Conservation (phyloP, 2,888 invertebrate species). For the Apamea sordens region DNA sequence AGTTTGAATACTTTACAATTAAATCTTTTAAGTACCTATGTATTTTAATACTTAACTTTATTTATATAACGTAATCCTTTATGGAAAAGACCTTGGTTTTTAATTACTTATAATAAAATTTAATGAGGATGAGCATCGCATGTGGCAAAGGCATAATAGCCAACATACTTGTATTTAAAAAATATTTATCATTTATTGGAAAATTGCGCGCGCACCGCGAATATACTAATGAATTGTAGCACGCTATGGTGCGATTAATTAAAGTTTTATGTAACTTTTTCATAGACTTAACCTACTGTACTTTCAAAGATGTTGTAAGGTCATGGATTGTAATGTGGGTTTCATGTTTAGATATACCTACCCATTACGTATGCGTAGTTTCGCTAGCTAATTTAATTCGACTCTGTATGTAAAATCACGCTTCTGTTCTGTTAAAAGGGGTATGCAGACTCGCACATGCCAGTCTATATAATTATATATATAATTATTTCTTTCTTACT, state of each 20-base stretch:
- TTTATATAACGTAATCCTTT: conserved; percentile 1
- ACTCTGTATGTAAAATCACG: not conserved
- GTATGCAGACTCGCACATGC: no score
- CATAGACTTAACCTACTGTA: not conserved
- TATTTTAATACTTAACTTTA: not conserved
- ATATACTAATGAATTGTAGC: conserved; percentile 33
- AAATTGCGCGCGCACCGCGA: not conserved
- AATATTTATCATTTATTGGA: conserved; percentile 20
- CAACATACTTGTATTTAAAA: conserved; percentile 17
- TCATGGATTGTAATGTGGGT: not conserved
- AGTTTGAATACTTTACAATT: not conserved
- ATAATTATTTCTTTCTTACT: no score
- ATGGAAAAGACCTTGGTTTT: conserved; percentile 42
- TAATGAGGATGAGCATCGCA: conserved; percentile 31
- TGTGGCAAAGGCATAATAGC: conserved; percentile 4
- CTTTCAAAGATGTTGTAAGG: not conserved
- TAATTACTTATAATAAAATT: conserved; percentile 18
- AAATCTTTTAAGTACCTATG: not conserved
- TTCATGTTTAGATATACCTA: not conserved
- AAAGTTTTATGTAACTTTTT: conserved; percentile 9
- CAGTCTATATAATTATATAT: no score
- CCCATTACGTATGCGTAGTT: not conserved
- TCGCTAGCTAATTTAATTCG: not conserved
- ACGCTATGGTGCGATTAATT: conserved; percentile 40
- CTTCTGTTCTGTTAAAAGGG: no score